A percentile compares a stretch with the other conserved stretches of the same genome.
These are phyloP conservation scores for Catalaphyllia jardinei DNA, from an alignment of 64 coral and sea anemone species.

Conservation along the genomic window DNA sequence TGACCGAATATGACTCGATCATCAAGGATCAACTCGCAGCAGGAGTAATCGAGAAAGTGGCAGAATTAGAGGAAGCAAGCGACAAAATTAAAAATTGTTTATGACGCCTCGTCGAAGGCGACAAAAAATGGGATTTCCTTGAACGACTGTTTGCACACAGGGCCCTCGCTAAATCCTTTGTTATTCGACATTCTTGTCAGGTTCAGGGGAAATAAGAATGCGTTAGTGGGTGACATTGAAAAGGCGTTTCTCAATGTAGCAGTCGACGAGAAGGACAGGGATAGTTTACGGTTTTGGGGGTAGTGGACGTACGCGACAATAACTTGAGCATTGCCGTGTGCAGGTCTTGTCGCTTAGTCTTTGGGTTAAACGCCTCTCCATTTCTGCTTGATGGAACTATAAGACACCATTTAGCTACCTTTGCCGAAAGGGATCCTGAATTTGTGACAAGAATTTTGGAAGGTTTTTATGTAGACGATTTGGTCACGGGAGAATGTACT, in stretches of 20 bases:
- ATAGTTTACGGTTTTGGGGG: constrained; percentile 62
- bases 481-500: not conserved
- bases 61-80: not conserved
- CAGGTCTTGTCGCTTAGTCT: constrained; percentile 43
- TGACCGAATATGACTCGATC: not conserved
- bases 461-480: constrained; percentile 64
- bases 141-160: no score
- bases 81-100: not conserved
- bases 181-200: no score
- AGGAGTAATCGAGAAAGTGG: constrained; percentile 23
- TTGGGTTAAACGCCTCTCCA: constrained; percentile 26
- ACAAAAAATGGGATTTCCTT: not conserved
- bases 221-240: not conserved
- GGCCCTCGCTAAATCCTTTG: no score
- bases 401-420: no score
- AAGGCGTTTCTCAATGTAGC: not conserved
- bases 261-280: constrained; percentile 39
- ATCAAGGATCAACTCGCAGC: no score
- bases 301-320: constrained; percentile 6
- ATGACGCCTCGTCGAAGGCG: not conserved
- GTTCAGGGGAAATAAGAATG: not conserved
- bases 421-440: constrained; percentile 4
- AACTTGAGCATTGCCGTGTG: constrained; percentile 23
- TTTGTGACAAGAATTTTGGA: no score
- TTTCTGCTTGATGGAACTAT: no score